Conservation (phyloP, 2,113 vertebrate species). For the Pelecanoides urinatrix region DNA sequence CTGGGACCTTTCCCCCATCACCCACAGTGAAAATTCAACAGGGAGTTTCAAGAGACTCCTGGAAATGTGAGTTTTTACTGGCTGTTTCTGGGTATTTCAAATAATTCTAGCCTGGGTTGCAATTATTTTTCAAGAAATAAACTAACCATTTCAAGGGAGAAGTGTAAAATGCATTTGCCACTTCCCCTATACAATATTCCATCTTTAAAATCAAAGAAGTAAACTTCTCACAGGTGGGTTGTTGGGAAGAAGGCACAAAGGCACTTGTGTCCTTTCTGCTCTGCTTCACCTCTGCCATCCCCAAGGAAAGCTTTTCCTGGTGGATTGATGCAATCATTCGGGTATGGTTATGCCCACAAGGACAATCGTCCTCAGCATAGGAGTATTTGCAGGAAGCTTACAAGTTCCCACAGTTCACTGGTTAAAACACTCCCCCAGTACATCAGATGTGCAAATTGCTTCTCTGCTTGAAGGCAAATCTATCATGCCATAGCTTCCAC, state of each 20-base stretch:
- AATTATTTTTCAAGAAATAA: background rate
- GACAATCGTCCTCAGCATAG: background rate
- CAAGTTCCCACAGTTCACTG: background rate
- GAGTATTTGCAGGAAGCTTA: background rate
- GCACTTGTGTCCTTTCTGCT: background rate
- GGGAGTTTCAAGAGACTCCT: background rate
- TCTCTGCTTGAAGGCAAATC: background rate
- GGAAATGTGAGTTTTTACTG: background rate
- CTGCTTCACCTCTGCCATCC: background rate
- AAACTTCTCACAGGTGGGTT: background rate
- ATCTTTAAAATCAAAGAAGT: background rate
- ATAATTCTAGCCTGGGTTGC: background rate
- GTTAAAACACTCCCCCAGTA: background rate
- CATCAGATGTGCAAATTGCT: accelerated
- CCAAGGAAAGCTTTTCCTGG: background rate
- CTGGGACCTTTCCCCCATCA: background rate
- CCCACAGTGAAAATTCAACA: background rate
- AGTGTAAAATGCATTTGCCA: background rate
- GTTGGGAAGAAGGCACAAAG: background rate
- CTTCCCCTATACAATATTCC: background rate
- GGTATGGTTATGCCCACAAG: background rate
- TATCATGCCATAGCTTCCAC: accelerated
- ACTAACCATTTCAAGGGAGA: background rate
- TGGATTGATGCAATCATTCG: background rate
- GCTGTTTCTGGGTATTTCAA: background rate